These are phyloP conservation scores for Acanthosepion lycidas DNA, from an alignment of 2,888 invertebrate species.

Conservation along the genomic window DNA sequence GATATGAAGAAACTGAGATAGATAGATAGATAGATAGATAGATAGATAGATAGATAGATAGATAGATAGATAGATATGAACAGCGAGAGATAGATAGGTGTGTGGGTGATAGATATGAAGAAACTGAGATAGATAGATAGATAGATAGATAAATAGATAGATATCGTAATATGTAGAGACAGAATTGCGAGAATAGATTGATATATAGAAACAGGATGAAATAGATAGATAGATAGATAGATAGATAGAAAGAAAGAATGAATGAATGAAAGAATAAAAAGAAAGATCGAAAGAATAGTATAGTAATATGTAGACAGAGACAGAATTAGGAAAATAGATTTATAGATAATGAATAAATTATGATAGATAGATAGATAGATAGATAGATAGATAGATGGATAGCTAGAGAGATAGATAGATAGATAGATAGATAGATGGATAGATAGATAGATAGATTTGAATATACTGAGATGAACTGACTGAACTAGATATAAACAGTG, in stretches of 20 bases:
- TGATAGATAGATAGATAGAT: background rate
- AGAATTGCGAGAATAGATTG: background rate
- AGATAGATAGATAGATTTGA: background rate
- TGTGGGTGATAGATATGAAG: fast-evolving
- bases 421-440: background rate
- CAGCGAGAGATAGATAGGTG: background rate
- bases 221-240: background rate
- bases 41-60: background rate
- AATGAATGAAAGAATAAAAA: too few species aligned
- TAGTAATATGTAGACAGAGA: background rate
- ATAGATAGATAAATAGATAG: background rate
- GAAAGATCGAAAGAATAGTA: background rate
- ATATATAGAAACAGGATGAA: background rate
- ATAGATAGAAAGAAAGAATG: background rate
- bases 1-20: too few species aligned
- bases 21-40: too few species aligned
- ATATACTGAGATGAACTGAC: too few species aligned
- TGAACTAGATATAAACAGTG: too few species aligned
- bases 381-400: too few species aligned
- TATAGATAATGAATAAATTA: background rate
- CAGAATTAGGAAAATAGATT: background rate
- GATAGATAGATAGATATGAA: background rate
- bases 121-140: background rate
- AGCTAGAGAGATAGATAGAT: background rate
- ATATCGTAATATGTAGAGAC: background rate